phyloP scores from a whole-genome alignment of 2,113 vertebrate species.

The Gila orcuttii region DNA sequence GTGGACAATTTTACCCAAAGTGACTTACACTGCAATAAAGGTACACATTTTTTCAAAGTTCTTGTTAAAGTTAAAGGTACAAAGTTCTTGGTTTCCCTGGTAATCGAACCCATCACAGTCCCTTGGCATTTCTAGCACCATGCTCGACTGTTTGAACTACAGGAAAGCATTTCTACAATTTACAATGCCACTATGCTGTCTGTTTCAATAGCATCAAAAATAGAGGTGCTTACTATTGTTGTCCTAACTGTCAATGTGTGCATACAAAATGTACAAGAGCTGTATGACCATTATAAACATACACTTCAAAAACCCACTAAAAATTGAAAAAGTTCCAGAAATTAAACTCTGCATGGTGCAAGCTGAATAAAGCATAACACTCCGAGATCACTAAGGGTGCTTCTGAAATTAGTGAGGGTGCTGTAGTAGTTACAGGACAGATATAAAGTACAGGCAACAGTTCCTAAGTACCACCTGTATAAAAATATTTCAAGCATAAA shows the following conservation, averaged over 20 bases:
- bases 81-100: too few relatives aligned
- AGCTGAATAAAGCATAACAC: background rate
- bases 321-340: background rate
- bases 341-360: background rate
- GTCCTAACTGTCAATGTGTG: background rate
- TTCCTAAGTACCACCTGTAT: too few relatives aligned
- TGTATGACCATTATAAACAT: background rate
- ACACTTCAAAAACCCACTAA: background rate
- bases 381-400: conserved; percentile 1
- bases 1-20: too few relatives aligned
- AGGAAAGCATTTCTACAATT: background rate
- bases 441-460: background rate
- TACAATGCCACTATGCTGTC: background rate
- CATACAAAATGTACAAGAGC: background rate
- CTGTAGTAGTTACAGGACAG: background rate
- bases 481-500: too few relatives aligned
- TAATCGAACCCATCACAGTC: too few relatives aligned
- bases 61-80: too few relatives aligned
- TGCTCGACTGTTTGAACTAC: background rate
- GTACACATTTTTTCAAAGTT: too few relatives aligned
- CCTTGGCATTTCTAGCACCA: too few relatives aligned
- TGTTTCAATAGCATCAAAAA: background rate
- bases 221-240: background rate
- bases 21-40: too few relatives aligned
- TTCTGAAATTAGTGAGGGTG: background rate